Evolutionary conservation across 2,113 vertebrate species (phyloP).

Genomic region (Prochilodus magdalenae): DNA sequence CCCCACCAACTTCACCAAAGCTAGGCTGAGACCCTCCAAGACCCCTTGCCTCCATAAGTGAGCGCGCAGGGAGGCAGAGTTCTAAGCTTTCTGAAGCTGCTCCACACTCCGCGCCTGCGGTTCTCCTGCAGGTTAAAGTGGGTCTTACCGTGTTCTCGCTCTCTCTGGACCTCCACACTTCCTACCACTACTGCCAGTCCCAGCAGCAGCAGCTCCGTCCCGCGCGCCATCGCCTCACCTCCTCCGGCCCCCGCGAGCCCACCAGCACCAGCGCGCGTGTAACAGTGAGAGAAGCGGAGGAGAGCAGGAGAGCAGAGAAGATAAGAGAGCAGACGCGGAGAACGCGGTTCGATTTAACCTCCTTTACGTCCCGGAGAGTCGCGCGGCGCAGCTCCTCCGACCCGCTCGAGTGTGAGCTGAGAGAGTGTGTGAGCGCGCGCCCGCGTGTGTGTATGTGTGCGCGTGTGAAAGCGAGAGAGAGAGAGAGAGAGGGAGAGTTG

Average conservation of each 20-base stretch:
- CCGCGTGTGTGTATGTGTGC: background rate
- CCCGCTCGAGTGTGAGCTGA: slow-evolving; percentile 28
- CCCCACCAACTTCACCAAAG: background rate
- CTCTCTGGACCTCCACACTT: slow-evolving; percentile 1
- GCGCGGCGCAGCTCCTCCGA: background rate
- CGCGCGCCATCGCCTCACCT: slow-evolving; percentile 2
- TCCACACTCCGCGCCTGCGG: too few relatives aligned
- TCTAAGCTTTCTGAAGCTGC: too few relatives aligned
- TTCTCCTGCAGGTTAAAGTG: background rate
- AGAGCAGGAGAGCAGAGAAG: slow-evolving; percentile 28
- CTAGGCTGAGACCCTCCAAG: background rate
- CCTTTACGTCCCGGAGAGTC: background rate
- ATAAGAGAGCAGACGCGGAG: background rate
- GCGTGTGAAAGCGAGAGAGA: background rate
- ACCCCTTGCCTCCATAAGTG: background rate
- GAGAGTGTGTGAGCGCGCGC: background rate
- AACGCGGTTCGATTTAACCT: background rate
- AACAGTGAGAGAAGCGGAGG: background rate
- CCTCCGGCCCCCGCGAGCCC: background rate
- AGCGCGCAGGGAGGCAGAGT: too few relatives aligned
- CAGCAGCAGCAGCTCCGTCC: slow-evolving; percentile 5
- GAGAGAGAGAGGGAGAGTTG: slow-evolving; percentile 22
- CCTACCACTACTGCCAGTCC: background rate
- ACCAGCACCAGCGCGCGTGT: background rate
- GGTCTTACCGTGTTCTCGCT: background rate